Conservation (phyloP, 2,113 vertebrate species). For the Paraplagusia blochii region DNA sequence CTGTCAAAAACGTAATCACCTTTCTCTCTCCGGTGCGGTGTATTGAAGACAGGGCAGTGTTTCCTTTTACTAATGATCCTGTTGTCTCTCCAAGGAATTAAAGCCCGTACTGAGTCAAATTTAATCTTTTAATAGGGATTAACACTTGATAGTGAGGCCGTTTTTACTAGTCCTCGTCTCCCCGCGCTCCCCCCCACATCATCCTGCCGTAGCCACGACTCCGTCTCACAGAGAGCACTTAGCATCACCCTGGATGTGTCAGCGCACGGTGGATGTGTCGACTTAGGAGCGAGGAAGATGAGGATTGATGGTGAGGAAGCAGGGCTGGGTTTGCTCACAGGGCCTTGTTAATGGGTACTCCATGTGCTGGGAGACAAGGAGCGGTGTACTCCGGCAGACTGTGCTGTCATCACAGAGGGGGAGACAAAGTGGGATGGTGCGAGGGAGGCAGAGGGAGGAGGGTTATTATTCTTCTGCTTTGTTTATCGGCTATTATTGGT, state of each 20-base stretch:
- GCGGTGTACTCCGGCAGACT: slow-evolving; percentile 47
- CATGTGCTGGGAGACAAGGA: slow-evolving; percentile 54
- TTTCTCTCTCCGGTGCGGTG: slow-evolving; percentile 18
- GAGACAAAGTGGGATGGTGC: slow-evolving; percentile 22
- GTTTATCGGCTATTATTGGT: slow-evolving; percentile 33
- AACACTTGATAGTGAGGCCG: slow-evolving; percentile 24
- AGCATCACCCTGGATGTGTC: slow-evolving; percentile 21
- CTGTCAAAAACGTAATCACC: slow-evolving; percentile 12
- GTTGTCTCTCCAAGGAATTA: slow-evolving; percentile 34
- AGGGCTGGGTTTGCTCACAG: slow-evolving; percentile 7
- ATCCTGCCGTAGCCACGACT: not conserved
- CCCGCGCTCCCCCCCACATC: slow-evolving; percentile 8
- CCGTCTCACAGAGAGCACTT: slow-evolving; percentile 25
- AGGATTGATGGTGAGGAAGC: slow-evolving; percentile 1
- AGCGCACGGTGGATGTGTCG: slow-evolving; percentile 27
- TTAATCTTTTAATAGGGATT: slow-evolving; percentile 61
- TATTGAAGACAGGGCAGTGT: slow-evolving; percentile 44
- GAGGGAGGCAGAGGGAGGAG: slow-evolving; percentile 1
- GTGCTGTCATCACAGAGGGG: slow-evolving; percentile 46
- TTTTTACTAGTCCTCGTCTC: slow-evolving; percentile 2
- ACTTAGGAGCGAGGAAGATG: slow-evolving; percentile 22
- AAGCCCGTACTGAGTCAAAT: slow-evolving; percentile 40
- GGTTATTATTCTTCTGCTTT: slow-evolving; percentile 35
- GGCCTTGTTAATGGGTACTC: slow-evolving; percentile 53
- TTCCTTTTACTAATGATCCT: slow-evolving; percentile 35